Conservation (phyloP, 2,797 vertebrate genomes). For the Picus viridis region DNA sequence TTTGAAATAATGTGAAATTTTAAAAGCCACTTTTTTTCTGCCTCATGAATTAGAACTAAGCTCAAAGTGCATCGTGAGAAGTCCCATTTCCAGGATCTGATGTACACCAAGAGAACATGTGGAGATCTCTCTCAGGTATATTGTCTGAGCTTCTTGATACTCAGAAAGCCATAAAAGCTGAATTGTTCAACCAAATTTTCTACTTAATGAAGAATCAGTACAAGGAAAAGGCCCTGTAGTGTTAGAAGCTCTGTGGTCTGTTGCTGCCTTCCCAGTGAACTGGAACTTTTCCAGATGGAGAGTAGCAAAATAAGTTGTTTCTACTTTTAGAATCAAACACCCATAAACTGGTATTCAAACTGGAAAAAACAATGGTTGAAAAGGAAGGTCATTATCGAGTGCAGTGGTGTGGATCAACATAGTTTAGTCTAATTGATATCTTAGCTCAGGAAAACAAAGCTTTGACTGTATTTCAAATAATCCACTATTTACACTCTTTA, state of each 20-base stretch:
- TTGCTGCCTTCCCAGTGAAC: neutral
- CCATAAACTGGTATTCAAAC: constrained; percentile 26
- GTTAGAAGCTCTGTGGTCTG: neutral
- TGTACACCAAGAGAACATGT: neutral
- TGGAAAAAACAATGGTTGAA: constrained; percentile 15
- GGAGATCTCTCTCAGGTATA: neutral
- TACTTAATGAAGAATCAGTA: neutral
- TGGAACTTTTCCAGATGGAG: constrained; percentile 1
- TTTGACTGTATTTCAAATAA: constrained; percentile 31
- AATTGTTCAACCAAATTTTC: neutral
- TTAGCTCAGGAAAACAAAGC: constrained; percentile 33
- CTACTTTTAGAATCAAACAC: constrained; percentile 31
- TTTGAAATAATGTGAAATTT: neutral
- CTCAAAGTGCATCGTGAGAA: neutral
- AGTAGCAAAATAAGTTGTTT: constrained; percentile 29
- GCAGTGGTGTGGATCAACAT: constrained; percentile 24
- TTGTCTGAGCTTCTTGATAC: neutral
- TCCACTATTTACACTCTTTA: neutral
- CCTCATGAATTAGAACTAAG: neutral
- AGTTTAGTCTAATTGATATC: constrained; percentile 22
- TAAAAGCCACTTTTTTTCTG: neutral
- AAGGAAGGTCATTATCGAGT: constrained; percentile 17
- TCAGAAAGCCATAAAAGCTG: neutral
- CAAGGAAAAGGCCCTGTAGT: neutral
- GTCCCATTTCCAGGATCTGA: neutral